Evolutionary conservation across 2,797 vertebrate genomes (phyloP).

Genomic region (Mallotus villosus): DNA sequence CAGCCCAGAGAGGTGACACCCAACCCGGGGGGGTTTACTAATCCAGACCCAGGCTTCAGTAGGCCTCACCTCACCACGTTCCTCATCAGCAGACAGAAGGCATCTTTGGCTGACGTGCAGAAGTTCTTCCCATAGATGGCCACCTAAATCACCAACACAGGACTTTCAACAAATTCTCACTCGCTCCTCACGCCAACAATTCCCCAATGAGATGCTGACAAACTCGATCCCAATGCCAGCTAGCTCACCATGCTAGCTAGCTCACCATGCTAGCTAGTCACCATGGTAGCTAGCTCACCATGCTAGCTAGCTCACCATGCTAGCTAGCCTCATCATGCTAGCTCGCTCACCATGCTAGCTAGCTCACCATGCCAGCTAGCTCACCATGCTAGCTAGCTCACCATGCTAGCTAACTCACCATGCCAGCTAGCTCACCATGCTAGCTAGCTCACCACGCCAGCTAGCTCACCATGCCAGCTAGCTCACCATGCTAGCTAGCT

Average conservation of each 20-base stretch:
- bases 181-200: too few species aligned
- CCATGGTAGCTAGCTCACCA: too few species aligned
- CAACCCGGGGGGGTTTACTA: neutral
- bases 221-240: neutral
- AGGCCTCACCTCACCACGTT: conserved; percentile 84
- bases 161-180: too few species aligned
- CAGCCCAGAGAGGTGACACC: neutral
- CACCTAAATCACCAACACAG: conserved; percentile 69
- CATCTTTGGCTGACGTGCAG: conserved; percentile 85
- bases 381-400: too few species aligned
- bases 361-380: too few species aligned
- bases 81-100: conserved; percentile 89
- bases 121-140: conserved; percentile 91
- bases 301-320: too few species aligned
- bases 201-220: neutral
- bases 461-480: too few species aligned
- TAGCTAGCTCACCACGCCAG: too few species aligned
- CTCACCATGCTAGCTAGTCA: conserved; percentile 85
- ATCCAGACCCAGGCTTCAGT: neutral
- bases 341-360: too few species aligned
- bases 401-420: conserved; percentile 73
- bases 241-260: neutral
- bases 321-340: too few species aligned
- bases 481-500: too few species aligned
- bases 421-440: conserved; percentile 48